phyloP scores from a whole-genome alignment of 2,113 vertebrate genomes.

The Larimichthys crocea region DNA sequence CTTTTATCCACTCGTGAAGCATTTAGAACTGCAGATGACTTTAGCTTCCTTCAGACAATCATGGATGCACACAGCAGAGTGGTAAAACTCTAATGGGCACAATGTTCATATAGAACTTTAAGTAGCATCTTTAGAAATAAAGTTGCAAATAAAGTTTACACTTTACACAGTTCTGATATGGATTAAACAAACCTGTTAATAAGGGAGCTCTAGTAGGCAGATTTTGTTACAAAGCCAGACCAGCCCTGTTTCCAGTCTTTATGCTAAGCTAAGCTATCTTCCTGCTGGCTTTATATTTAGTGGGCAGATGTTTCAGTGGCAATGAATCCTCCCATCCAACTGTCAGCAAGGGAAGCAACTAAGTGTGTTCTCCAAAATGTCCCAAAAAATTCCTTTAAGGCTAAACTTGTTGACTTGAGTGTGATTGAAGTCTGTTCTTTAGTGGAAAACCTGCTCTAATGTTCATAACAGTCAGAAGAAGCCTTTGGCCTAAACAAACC shows the following conservation, averaged over 20 bases:
- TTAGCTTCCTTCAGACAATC: slow-evolving; percentile 8
- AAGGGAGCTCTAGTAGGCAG: not conserved
- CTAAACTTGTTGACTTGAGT: not conserved
- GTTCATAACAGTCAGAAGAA: slow-evolving; percentile 2
- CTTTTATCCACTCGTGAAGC: not conserved
- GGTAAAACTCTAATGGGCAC: not conserved
- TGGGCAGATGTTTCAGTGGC: not conserved
- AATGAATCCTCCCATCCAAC: not conserved
- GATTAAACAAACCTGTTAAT: not conserved
- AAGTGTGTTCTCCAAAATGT: not conserved
- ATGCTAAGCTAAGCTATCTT: no score
- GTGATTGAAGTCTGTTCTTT: not conserved
- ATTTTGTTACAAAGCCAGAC: not conserved
- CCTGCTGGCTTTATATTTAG: no score
- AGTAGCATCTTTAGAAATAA: no score
- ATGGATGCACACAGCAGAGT: not conserved
- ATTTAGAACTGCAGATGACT: not conserved
- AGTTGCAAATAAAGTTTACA: not conserved
- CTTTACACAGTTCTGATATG: not conserved
- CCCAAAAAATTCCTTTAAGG: not conserved
- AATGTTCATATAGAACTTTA: not conserved
- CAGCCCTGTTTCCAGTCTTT: not conserved
- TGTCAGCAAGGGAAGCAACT: not conserved
- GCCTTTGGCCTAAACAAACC: slow-evolving; percentile 22
- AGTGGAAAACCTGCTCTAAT: not conserved